phyloP scores from a whole-genome alignment of 2,113 vertebrate genomes.

The Coptodon rendalli region DNA sequence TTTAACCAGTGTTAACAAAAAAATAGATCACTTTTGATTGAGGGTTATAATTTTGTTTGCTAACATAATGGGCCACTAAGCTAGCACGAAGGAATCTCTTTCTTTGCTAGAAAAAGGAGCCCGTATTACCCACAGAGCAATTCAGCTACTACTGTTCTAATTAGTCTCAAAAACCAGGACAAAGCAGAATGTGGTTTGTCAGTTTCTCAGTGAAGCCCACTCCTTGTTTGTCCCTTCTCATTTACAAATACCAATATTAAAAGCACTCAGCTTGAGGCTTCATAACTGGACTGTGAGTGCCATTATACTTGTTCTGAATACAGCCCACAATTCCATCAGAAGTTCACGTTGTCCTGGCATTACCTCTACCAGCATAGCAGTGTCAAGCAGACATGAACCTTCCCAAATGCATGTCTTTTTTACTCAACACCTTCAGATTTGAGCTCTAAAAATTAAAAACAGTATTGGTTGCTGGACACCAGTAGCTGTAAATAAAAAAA shows the following conservation, averaged over 20 bases:
- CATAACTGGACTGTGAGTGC: neutral
- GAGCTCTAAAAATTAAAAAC: neutral
- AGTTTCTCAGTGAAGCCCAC: neutral
- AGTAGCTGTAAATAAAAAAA: neutral
- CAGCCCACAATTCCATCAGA: neutral
- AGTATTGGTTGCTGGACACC: neutral
- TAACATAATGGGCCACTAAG: neutral
- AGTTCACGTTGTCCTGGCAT: neutral
- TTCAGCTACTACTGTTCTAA: neutral
- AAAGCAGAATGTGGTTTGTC: neutral
- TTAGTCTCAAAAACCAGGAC: neutral
- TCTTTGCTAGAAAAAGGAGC: neutral
- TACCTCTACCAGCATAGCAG: neutral
- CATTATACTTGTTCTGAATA: neutral
- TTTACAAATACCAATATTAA: neutral
- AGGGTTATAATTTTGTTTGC: neutral
- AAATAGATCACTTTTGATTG: neutral
- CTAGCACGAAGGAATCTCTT: neutral
- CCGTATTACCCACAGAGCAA: neutral
- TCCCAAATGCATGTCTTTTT: neutral
- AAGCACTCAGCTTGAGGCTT: neutral
- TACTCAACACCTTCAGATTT: neutral
- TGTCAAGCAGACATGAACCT: neutral
- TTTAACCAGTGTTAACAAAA: neutral
- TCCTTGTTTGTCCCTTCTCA: neutral